Evolutionary conservation across 2,888 invertebrate genomes (phyloP).

Genomic region (Campaea margaritaria): DNA sequence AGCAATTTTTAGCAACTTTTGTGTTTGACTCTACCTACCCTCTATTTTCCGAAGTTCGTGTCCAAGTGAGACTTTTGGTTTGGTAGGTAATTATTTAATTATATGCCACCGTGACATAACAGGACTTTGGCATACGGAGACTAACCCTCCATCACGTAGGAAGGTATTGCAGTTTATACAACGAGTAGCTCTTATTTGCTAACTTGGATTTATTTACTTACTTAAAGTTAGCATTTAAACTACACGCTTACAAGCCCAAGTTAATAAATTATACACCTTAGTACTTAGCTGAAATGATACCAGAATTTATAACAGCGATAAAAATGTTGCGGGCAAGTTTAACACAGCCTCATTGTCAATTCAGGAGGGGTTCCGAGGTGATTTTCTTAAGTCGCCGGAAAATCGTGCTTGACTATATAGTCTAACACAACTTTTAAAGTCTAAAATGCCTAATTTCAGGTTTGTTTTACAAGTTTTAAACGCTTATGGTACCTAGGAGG

Average conservation of each 20-base stretch:
- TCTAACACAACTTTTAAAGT: not conserved
- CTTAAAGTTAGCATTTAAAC: not conserved
- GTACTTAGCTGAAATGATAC: conserved; percentile 11
- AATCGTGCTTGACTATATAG: conserved; percentile 19
- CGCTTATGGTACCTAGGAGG: too few relatives aligned
- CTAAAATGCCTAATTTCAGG: not conserved
- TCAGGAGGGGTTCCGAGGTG: conserved; percentile 24
- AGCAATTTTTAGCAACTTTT: too few relatives aligned
- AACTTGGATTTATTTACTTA: not conserved
- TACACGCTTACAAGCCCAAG: conserved; percentile 6
- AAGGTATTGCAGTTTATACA: too few relatives aligned
- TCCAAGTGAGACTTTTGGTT: too few relatives aligned
- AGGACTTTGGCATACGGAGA: too few relatives aligned
- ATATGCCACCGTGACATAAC: too few relatives aligned
- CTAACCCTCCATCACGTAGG: too few relatives aligned
- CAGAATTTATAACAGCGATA: conserved; percentile 27
- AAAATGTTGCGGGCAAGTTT: conserved; percentile 25
- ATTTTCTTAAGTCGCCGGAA: conserved; percentile 20
- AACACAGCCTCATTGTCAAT: conserved; percentile 26
- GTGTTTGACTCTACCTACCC: too few relatives aligned
- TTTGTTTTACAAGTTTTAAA: not conserved
- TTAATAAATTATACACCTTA: conserved; percentile 18
- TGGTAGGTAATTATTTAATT: too few relatives aligned
- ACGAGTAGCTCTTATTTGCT: too few relatives aligned
- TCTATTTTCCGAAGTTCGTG: too few relatives aligned